Evolutionary conservation across 2,888 invertebrate species (phyloP).

Genomic region (Camponotus fellah): DNA sequence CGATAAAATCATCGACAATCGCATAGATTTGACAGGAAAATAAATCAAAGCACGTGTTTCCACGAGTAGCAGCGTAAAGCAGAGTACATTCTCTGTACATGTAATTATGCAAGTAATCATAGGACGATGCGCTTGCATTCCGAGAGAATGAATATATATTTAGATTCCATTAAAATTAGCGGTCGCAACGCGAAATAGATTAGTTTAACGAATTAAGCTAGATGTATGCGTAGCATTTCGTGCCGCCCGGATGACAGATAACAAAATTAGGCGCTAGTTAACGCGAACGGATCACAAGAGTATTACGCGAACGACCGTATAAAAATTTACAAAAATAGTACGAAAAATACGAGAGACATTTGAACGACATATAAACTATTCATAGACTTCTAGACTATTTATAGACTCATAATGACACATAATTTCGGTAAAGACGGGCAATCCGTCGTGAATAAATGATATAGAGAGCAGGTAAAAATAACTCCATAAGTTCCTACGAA

Average conservation of each 20-base stretch:
- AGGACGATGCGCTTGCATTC: neutral
- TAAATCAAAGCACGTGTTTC: neutral
- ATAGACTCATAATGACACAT: too few species aligned
- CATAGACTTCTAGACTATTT: too few species aligned
- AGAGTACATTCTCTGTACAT: neutral
- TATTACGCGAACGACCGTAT: neutral
- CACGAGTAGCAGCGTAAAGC: too few species aligned
- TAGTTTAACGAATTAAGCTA: constrained; percentile 19
- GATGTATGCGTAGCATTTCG: neutral
- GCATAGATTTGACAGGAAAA: too few species aligned
- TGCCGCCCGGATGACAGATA: neutral
- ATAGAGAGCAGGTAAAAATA: too few species aligned
- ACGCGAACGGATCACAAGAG: neutral
- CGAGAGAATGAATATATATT: neutral
- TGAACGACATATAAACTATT: neutral
- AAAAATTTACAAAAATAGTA: neutral
- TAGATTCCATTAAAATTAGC: constrained; percentile 32
- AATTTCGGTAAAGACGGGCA: too few species aligned
- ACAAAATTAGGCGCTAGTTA: constrained; percentile 12
- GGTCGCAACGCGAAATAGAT: constrained; percentile 9
- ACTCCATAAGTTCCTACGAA: too few species aligned
- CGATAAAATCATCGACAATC: neutral
- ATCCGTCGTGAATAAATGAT: too few species aligned
- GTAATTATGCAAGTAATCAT: neutral
- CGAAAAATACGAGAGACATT: neutral